Base-by-base conservation (phyloP, 1,140 invertebrate species). In the Coenobita brevimanus region DNA sequence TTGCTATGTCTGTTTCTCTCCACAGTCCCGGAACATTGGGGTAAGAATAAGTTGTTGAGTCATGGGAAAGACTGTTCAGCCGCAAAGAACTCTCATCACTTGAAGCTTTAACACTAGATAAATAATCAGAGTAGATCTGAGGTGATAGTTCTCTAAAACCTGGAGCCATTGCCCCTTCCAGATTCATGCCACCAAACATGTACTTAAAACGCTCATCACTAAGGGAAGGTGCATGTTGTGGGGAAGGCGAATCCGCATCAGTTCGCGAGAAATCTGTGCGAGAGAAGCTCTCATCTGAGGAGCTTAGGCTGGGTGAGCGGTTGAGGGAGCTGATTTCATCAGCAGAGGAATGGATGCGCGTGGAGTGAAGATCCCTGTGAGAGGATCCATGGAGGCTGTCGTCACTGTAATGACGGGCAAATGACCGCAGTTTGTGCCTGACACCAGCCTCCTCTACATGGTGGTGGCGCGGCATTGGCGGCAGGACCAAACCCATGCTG, bases 301-400 rank as follows among this genome's bases (percentile, higher is more conserved):
- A 96, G 92, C 95, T 96, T 64, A 96, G 94, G 91, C 95, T 96
- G 2, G 96, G 96, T 36, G 96, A 96, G 84, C 96, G 94, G 86
- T 96, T 96, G 1, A 96, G 92, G 0, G 96, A 96, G 91, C 95
- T 96, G 24, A 96, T 94, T 92, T 96, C 96, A 92, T 96, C 96
- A 1, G 95, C 96, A 0, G 96, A 96, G 0, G 96, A 96, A 91
- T 96, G 95, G n/a, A 92, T 90, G 36, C 91, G 84, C 6, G 91
- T 89, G n/a, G 91, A 84, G 46, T 91, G 88, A 8, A 91, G 87
- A 57, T 91, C 91, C 57, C 88, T 84, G 54, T 90, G 89, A 8
- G 93, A 86, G 13, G 89, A 94, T 36, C 94, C 93, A 8, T 94
- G 94, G 13, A 95, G 90, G 91, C 94, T 95, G 91, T 95, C 95